Conservation (phyloP, 2,888 invertebrate species). For the Leptinotarsa juncta region DNA sequence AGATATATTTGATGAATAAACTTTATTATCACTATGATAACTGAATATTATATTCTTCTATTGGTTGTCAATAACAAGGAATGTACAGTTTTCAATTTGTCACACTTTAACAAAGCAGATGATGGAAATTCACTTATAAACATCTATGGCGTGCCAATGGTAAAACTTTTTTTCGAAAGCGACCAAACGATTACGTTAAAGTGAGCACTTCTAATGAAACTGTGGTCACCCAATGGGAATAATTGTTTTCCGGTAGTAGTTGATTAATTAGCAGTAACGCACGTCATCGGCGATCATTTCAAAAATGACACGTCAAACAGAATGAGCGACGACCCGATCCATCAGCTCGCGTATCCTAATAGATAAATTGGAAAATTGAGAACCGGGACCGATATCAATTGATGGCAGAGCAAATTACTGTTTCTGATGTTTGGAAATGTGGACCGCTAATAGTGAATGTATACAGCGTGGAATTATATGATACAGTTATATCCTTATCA, state of each 20-base stretch:
- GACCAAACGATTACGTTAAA: background rate
- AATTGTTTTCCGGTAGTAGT: conserved; percentile 26
- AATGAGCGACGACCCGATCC: conserved; percentile 58
- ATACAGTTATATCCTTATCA: too few species aligned
- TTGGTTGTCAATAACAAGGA: too few species aligned
- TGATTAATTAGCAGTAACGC: conserved; percentile 57
- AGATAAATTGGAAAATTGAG: conserved; percentile 41
- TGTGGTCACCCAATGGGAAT: background rate
- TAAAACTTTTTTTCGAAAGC: background rate
- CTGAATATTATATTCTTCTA: too few species aligned
- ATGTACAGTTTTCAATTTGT: too few species aligned
- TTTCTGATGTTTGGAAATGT: background rate
- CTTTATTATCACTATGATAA: too few species aligned
- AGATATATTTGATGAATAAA: too few species aligned
- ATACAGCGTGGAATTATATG: too few species aligned
- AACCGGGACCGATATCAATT: conserved; percentile 2
- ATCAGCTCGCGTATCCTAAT: conserved; percentile 39
- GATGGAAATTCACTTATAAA: background rate
- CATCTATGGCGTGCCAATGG: background rate
- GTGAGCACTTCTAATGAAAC: conserved; percentile 10
- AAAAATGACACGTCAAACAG: conserved; percentile 56
- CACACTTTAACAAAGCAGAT: too few species aligned
- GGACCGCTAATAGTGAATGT: background rate
- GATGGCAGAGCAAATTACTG: conserved; percentile 8
- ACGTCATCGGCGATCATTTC: conserved; percentile 49